These are phyloP conservation scores for Euura lappo DNA, from an alignment of 1,140 invertebrate species.

Conservation along the genomic window DNA sequence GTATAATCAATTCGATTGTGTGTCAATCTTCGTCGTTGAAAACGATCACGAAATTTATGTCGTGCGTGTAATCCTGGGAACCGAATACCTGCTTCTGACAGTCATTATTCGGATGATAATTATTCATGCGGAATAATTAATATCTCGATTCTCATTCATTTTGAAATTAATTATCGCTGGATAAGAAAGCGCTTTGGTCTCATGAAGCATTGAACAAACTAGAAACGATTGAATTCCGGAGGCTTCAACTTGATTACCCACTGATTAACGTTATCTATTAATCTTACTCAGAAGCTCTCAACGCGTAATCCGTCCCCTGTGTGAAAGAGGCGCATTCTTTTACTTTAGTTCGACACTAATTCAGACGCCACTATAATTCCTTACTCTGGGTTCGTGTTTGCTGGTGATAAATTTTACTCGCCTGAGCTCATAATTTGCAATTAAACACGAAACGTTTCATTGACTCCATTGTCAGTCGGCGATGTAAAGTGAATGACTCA, in stretches of 20 bases:
- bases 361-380: not conserved
- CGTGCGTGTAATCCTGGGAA: no score
- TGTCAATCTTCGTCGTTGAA: no score
- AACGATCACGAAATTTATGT: no score
- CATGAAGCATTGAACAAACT: no score
- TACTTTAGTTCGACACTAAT: not conserved
- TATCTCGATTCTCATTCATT: not conserved
- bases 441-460: conserved; percentile 36
- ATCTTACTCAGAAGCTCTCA: not conserved
- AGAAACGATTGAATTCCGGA: no score
- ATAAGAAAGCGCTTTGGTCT: no score
- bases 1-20: no score
- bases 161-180: not conserved
- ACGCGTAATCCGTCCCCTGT: not conserved
- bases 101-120: no score
- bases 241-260: no score
- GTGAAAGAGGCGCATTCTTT: not conserved
- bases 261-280: not conserved
- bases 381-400: not conserved
- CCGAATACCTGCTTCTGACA: no score
- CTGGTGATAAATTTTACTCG: conserved; percentile 5
- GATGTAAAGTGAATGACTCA: conserved; percentile 43
- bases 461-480: conserved; percentile 27
- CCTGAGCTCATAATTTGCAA: conserved; percentile 30
- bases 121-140: no score